These are phyloP conservation scores for Planiliza haematocheilus DNA, from an alignment of 2,113 vertebrate genomes.

Conservation along the genomic window DNA sequence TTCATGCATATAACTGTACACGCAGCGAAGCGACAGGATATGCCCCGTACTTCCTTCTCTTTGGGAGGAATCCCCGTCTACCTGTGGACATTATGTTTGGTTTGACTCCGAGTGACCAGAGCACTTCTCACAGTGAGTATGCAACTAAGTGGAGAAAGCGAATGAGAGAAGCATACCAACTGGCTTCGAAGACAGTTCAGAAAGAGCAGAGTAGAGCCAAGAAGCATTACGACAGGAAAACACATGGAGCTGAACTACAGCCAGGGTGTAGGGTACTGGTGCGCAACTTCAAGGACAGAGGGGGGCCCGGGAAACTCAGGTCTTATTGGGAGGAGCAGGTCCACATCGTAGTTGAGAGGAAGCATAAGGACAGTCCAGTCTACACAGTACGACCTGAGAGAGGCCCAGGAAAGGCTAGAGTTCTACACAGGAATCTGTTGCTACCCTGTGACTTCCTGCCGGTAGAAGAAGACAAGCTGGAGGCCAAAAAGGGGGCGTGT, in stretches of 20 bases:
- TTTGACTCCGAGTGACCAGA: background rate
- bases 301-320: background rate
- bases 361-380: background rate
- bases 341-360: background rate
- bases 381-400: background rate
- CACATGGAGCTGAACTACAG: constrained; percentile 6
- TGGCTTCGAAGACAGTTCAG: constrained; percentile 2
- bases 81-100: constrained; percentile 20
- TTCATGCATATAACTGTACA: constrained; percentile 1
- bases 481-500: background rate
- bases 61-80: too few species aligned
- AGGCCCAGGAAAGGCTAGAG: background rate
- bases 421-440: constrained; percentile 1
- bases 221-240: background rate
- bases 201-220: background rate
- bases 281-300: too few species aligned
- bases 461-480: background rate
- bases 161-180: constrained; percentile 3
- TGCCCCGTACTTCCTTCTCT: too few species aligned
- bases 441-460: constrained; percentile 5
- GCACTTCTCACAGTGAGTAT: constrained; percentile 1
- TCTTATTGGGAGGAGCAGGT: background rate
- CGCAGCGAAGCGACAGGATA: background rate
- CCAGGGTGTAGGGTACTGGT: background rate
- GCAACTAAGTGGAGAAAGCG: constrained; percentile 1